These are phyloP conservation scores for Beroe forskalii DNA, from an alignment of 37 sponge, comb jelly and placozoan genomes.

Conservation along the genomic window DNA sequence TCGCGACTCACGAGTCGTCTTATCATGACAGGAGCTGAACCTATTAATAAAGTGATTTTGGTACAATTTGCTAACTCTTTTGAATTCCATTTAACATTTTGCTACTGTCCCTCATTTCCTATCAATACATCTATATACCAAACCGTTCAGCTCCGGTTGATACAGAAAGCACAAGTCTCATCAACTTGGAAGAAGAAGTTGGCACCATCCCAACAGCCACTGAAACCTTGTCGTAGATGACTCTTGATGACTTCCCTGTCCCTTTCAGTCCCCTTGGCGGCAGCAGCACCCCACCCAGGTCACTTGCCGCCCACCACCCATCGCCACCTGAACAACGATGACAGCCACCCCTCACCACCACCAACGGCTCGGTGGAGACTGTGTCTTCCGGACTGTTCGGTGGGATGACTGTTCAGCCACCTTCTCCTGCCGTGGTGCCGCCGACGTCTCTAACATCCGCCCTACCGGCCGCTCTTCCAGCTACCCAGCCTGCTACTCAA, in stretches of 20 bases:
- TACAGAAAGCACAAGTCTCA: constrained; percentile 26
- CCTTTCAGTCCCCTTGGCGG: neutral
- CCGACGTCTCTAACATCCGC: neutral
- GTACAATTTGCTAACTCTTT: no score
- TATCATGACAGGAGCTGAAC: no score
- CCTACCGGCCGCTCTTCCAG: no score
- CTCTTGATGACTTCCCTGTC: constrained; percentile 41
- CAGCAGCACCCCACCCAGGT: neutral
- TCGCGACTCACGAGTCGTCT: no score
- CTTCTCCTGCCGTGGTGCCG: neutral
- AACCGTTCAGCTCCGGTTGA: neutral
- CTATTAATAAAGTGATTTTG: no score
- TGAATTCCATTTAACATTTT: no score
- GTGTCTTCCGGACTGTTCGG: constrained; percentile 20
- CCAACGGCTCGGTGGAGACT: neutral
- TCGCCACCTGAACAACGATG: neutral
- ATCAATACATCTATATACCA: no score
- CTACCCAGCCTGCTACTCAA: no score
- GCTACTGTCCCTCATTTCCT: no score
- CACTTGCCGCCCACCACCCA: neutral
- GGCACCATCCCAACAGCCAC: neutral
- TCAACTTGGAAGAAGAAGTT: constrained; percentile 23
- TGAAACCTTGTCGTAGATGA: neutral
- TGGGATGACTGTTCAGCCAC: constrained; percentile 57
- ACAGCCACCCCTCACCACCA: neutral